Conservation (phyloP, 2,113 vertebrate species). For the Trematomus loennbergii region DNA sequence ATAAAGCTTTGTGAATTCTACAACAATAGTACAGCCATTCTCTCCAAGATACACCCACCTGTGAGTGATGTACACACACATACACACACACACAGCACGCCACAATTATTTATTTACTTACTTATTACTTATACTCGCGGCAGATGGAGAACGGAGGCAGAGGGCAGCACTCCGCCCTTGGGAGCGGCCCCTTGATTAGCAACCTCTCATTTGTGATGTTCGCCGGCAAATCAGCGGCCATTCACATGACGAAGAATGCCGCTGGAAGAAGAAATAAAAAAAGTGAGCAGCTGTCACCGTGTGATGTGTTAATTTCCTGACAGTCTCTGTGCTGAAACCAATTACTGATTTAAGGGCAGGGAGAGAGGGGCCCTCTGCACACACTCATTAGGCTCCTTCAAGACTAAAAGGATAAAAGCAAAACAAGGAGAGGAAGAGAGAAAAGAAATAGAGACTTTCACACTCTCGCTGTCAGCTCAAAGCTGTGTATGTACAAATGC, state of each 20-base stretch:
- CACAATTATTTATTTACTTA: slow-evolving; percentile 38
- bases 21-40: not conserved
- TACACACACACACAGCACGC: slow-evolving; percentile 6
- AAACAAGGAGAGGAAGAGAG: slow-evolving; percentile 87
- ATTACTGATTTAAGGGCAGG: slow-evolving; percentile 99
- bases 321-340: slow-evolving; percentile 98
- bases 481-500: slow-evolving; percentile 62
- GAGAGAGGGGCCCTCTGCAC: slow-evolving; percentile 93
- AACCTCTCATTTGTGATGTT: slow-evolving; percentile 98
- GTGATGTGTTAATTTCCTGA: slow-evolving; percentile 99
- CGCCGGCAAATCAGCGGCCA: slow-evolving; percentile 95
- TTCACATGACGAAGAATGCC: slow-evolving; percentile 94
- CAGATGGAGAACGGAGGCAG: slow-evolving; percentile 46
- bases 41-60: slow-evolving; percentile 39
- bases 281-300: slow-evolving; percentile 99
- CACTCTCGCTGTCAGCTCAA: slow-evolving; percentile 58
- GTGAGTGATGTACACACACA: not conserved
- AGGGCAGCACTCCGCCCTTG: slow-evolving; percentile 77
- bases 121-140: slow-evolving; percentile 46
- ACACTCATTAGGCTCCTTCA: slow-evolving; percentile 98
- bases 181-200: slow-evolving; percentile 93
- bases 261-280: slow-evolving; percentile 83
- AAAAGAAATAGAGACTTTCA: slow-evolving; percentile 67
- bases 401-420: slow-evolving; percentile 98
- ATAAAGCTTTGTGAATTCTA: not conserved